phyloP scores from a whole-genome alignment of 1,140 invertebrate species.

The Andricus grossulariae region DNA sequence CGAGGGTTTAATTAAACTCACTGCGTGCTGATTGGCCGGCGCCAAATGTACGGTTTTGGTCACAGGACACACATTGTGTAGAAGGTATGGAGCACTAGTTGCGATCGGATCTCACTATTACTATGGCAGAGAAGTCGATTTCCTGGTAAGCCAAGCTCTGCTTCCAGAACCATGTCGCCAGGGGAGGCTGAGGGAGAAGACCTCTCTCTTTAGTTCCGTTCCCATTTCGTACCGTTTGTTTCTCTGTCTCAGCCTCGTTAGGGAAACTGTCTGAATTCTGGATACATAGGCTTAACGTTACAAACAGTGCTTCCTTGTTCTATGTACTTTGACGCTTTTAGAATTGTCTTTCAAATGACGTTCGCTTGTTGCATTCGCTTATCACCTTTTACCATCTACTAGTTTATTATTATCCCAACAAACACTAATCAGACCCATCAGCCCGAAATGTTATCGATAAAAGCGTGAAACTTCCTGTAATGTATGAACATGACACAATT shows the following conservation, averaged over 20 bases:
- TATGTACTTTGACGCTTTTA: constrained; percentile 26
- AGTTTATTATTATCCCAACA: constrained; percentile 29
- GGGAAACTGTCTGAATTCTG: constrained; percentile 21
- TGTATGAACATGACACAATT: constrained; percentile 9
- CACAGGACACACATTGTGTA: constrained; percentile 48
- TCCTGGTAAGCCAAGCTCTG: constrained; percentile 54
- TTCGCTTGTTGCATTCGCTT: constrained; percentile 21
- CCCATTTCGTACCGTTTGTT: constrained; percentile 40
- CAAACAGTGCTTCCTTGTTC: background rate
- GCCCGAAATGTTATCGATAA: constrained; percentile 1
- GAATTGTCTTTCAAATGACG: constrained; percentile 29
- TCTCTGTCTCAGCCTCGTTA: constrained; percentile 46
- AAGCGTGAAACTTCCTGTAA: background rate
- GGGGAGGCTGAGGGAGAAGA: background rate
- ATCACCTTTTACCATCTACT: constrained; percentile 17
- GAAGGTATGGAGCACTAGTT: constrained; percentile 51
- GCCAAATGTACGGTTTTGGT: constrained; percentile 33
- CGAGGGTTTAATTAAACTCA: constrained; percentile 60
- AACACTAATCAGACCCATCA: constrained; percentile 14
- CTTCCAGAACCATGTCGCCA: background rate
- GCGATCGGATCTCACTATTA: constrained; percentile 58
- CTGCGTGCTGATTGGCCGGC: constrained; percentile 39
- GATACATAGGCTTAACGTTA: constrained; percentile 30
- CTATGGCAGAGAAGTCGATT: constrained; percentile 58
- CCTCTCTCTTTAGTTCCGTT: constrained; percentile 35